Evolutionary conservation across 2,113 vertebrate species (phyloP).

Genomic region (Notechis scutatus): DNA sequence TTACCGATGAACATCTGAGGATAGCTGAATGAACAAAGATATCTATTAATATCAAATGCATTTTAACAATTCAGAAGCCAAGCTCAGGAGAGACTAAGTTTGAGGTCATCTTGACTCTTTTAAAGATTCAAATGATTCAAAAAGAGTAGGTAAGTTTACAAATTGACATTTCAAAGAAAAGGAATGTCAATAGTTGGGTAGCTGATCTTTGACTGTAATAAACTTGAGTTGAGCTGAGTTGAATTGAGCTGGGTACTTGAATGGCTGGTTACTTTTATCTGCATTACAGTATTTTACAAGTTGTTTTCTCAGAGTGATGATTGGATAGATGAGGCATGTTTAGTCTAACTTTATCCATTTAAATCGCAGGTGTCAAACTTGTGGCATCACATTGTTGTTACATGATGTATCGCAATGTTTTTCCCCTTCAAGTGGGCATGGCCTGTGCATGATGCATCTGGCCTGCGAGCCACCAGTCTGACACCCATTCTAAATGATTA

Average conservation of each 20-base stretch:
- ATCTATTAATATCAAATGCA: background rate
- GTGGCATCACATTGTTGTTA: too few relatives aligned
- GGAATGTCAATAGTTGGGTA: background rate
- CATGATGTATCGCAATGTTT: too few relatives aligned
- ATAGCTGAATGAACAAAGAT: background rate
- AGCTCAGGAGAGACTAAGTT: background rate
- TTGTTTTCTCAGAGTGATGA: background rate
- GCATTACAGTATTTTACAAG: background rate
- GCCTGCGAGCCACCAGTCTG: too few relatives aligned
- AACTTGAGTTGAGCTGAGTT: too few relatives aligned
- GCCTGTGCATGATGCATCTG: too few relatives aligned
- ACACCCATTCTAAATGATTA: background rate
- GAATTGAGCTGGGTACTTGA: background rate
- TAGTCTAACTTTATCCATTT: background rate
- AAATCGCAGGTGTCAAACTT: background rate
- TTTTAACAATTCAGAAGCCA: constrained; percentile 1
- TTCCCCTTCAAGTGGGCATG: too few relatives aligned
- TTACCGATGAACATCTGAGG: background rate
- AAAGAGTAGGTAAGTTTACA: background rate
- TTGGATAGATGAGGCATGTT: background rate
- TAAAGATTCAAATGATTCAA: constrained; percentile 7
- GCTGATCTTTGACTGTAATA: background rate
- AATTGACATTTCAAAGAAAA: constrained; percentile 10
- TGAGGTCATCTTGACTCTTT: constrained; percentile 24
- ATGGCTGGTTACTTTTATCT: background rate